These are phyloP conservation scores for Gadus macrocephalus DNA, from an alignment of 2,113 vertebrate genomes.

Conservation along the genomic window DNA sequence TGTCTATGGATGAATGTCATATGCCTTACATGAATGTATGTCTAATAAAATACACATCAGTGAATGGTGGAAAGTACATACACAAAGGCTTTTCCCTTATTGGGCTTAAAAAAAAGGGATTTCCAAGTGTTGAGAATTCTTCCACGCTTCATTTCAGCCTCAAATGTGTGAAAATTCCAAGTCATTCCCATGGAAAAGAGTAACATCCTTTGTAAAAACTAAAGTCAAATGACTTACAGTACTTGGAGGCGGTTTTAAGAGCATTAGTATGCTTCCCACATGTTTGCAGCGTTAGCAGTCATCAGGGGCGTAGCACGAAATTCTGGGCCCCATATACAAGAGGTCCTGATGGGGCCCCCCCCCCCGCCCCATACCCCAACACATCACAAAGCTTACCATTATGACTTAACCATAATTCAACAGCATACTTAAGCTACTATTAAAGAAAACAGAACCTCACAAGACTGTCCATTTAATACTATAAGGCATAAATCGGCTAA, in stretches of 20 bases:
- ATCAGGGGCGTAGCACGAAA: not conserved
- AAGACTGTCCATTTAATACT: too few species aligned
- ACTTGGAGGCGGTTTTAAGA: slow-evolving; percentile 37
- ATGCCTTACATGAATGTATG: too few species aligned
- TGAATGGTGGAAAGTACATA: slow-evolving; percentile 3
- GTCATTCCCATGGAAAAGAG: slow-evolving; percentile 53
- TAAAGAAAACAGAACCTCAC: too few species aligned
- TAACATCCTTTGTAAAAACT: slow-evolving; percentile 55
- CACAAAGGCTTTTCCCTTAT: slow-evolving; percentile 13
- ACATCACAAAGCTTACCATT: too few species aligned
- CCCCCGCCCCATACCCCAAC: too few species aligned
- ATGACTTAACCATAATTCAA: too few species aligned
- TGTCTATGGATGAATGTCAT: too few species aligned
- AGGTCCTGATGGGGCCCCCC: too few species aligned
- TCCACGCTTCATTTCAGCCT: slow-evolving; percentile 34
- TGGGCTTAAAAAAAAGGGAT: slow-evolving; percentile 13
- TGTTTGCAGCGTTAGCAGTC: slow-evolving; percentile 49
- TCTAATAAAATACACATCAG: too few species aligned
- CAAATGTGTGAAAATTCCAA: slow-evolving; percentile 48
- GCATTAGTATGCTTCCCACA: slow-evolving; percentile 56
- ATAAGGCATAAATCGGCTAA: too few species aligned
- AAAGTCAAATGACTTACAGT: slow-evolving; percentile 61
- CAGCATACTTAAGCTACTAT: too few species aligned
- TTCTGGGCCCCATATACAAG: too few species aligned
- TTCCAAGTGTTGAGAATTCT: slow-evolving; percentile 8